Base-by-base conservation (phyloP, 2,113 vertebrate species). In the Halcyon senegalensis region DNA sequence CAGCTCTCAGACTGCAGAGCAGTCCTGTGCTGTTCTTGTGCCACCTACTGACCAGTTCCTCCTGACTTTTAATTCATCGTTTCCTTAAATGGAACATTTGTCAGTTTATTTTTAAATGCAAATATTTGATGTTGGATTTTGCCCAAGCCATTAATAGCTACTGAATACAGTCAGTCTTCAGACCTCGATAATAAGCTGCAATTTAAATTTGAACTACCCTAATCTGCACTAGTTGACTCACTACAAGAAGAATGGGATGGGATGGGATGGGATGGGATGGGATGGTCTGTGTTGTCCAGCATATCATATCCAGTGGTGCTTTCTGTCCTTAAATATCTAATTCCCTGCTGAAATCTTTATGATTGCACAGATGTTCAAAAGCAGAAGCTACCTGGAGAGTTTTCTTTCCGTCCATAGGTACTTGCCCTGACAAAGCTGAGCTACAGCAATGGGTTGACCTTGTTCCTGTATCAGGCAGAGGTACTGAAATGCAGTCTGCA, bases 1-100 rank as follows among this genome's bases (percentile, higher is more conserved):
- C 46, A 37, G 35, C 56, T 77, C 16, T n/a, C 12, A 2, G 2
- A 2, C 18, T 23, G 23, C n/a, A 16, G 55, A 1, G 5, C 31
- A 35, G 58, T 87, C 59, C 77, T 24, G 37, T 75, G 93, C 91
- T 95, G 69, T 94, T 95, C 78, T 97, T 97, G 76, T 96, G 97
- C 96, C 97, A 96, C 87, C 97, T 97, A 94, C 90, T 93, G 97
- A 85, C 89, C 81, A 76, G 19, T 33, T 85, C 70, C 53, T 78
- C 43, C 35, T 67, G 56, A 35, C 27, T 64, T 58, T 70, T 41
- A 30, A 21, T 44, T 70, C 15, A 11, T 30, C 5, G 0, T 17
- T 51, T 43, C 69, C 41, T 35, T 56, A 62, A 77, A 64, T 0
- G 0, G 58, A 95, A 70, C 43, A 28, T 31, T 56, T 80, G 35